Conservation (phyloP, 2,888 invertebrate species). For the Mimumesa dahlbomi region DNA sequence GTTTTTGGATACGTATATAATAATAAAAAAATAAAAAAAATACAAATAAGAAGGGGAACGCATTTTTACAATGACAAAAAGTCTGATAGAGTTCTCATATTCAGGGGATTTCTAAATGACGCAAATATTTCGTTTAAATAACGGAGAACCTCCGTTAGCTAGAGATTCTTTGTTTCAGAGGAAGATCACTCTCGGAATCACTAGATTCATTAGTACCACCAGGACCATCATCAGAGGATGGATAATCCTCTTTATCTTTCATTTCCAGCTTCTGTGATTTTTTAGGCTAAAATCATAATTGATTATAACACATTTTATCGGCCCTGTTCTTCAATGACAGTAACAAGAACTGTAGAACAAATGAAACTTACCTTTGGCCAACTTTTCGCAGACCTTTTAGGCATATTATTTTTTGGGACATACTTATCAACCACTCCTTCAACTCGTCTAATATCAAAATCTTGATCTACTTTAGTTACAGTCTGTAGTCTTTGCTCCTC, state of each 20-base stretch:
- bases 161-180: slow-evolving; percentile 65
- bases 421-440: slow-evolving; percentile 71
- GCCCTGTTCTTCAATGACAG: too few species aligned
- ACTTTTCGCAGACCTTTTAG: slow-evolving; percentile 60
- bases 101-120: slow-evolving; percentile 11
- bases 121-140: slow-evolving; percentile 20
- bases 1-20: slow-evolving; percentile 15
- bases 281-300: slow-evolving; percentile 50
- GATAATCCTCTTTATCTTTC: slow-evolving; percentile 45
- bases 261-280: slow-evolving; percentile 43
- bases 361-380: slow-evolving; percentile 59
- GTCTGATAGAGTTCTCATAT: slow-evolving; percentile 4
- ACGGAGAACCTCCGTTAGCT: slow-evolving; percentile 64
- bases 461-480: slow-evolving; percentile 81
- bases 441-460: slow-evolving; percentile 81
- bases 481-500: slow-evolving; percentile 82
- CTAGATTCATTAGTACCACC: slow-evolving; percentile 63
- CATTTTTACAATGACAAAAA: slow-evolving; percentile 11
- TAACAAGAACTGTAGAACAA: neutral
- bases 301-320: neutral
- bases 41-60: slow-evolving; percentile 19
- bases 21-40: slow-evolving; percentile 21
- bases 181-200: slow-evolving; percentile 74
- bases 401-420: slow-evolving; percentile 62
- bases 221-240: slow-evolving; percentile 58